Evolutionary conservation across 2,888 invertebrate genomes (phyloP), one percentile per base, ranked within the genome.

Genomic region (Uloborus plumipes): DNA sequence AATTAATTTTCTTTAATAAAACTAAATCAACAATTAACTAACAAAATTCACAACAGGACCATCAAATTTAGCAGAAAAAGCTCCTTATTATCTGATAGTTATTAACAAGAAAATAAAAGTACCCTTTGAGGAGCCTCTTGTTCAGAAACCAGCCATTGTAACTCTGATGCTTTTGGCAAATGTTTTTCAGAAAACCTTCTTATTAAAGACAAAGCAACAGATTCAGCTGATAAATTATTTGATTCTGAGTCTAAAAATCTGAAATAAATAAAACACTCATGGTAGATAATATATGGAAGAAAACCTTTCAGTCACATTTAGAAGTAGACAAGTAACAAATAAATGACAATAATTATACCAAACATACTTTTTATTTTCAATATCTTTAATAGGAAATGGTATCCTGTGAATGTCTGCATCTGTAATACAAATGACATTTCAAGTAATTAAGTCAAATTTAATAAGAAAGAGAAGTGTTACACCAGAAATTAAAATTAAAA

Each of bases 101-200:
- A 22, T 64, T 18, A 0, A 51, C 15, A 22, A 58, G 65, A 31
- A 39, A 64, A 15, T 61, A 18, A 26, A 82, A 87, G 86, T 87
- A 91, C 91, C 86, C 89, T 91, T 88, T 95, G 94, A 1, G 94
- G 94, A 14, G 93, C 93, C 88, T 95, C 94, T 87, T 92, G 88
- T 87, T 94, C 94, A 0, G 94, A 93, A 0, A 95, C 94, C 3
- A 95, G 90, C 94, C 95, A 95, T 86, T 93, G 92, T 55, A 95
- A 89, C 86, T 94, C 94, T 0, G 93, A 93, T 3, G 94, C 94
- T 86, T 93, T 92, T 0, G 95, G 94, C 71, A 94, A 89, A 53
- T 80, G 93, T 87, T 93, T 93, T 86, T 94, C 93, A 84, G 92
- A 93, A 88, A 95, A 94, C 88, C 92, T 92, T 82, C 93, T 92